phyloP scores from a whole-genome alignment of 2,888 invertebrate genomes.

The Hypomecis atomaria region DNA sequence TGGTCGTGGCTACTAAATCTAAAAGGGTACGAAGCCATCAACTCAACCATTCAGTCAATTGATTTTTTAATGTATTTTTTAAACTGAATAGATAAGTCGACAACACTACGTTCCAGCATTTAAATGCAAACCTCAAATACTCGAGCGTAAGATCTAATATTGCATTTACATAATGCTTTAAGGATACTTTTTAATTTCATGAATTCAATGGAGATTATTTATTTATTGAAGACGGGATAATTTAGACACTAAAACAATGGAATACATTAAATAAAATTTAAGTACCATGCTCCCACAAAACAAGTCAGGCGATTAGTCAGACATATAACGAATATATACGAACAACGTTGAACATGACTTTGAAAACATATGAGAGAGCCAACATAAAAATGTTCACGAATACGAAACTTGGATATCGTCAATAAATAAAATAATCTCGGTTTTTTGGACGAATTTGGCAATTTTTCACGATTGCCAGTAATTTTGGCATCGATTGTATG shows the following conservation, averaged over 20 bases:
- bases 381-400: conserved; percentile 43
- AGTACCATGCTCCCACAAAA: conserved; percentile 72
- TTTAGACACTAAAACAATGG: conserved; percentile 43
- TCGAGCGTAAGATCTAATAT: conserved; percentile 61
- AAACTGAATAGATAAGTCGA: conserved; percentile 2
- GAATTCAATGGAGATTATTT: conserved; percentile 72
- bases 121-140: conserved; percentile 57
- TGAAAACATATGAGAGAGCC: conserved; percentile 41
- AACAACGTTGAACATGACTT: conserved; percentile 62
- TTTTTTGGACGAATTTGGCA: conserved; percentile 59
- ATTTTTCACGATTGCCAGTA: conserved; percentile 14
- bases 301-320: conserved; percentile 74
- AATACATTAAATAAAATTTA: conserved; percentile 44
- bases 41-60: not conserved
- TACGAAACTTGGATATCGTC: conserved; percentile 46
- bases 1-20: conserved; percentile 70
- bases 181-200: conserved; percentile 55
- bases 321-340: conserved; percentile 68
- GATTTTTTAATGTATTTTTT: not conserved
- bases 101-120: conserved; percentile 54
- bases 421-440: conserved; percentile 81
- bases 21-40: conserved; percentile 50
- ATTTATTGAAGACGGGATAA: conserved; percentile 59
- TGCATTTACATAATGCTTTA: conserved; percentile 76
- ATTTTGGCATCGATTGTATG: too few species aligned